Conservation (phyloP, 2,888 invertebrate species). For the Odiellus spinosus region DNA sequence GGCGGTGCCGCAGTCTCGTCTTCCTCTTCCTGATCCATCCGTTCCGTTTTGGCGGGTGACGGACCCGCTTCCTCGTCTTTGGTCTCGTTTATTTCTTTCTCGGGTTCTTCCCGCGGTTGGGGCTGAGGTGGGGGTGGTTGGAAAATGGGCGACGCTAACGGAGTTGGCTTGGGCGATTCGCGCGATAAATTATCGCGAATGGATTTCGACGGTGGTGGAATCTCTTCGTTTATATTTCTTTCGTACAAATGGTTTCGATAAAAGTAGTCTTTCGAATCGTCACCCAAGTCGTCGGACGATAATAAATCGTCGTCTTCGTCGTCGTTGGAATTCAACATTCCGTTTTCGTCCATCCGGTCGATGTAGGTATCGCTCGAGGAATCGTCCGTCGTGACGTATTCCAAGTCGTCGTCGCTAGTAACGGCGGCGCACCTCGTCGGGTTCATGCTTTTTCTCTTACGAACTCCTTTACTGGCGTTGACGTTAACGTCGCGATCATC, state of each 20-base stretch:
- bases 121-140: no score
- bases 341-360: constrained; percentile 27
- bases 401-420: constrained; percentile 30
- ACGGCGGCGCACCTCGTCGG: constrained; percentile 55
- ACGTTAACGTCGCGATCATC: no score
- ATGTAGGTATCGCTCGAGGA: constrained; percentile 40
- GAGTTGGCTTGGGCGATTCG: constrained; percentile 4
- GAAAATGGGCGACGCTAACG: neutral
- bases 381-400: constrained; percentile 38
- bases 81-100: neutral
- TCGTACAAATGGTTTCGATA: no score
- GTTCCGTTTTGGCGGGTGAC: neutral
- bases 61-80: neutral
- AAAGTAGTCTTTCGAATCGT: constrained; percentile 10
- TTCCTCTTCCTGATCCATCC: neutral
- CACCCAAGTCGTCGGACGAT: constrained; percentile 11
- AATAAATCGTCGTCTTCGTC: constrained; percentile 6
- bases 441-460: constrained; percentile 76
- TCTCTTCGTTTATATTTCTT: neutral
- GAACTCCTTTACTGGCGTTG: constrained; percentile 43
- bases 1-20: neutral
- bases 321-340: constrained; percentile 21
- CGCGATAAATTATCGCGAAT: no score
- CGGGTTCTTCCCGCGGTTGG: no score
- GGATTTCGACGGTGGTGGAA: constrained; percentile 27